Evolutionary conservation across 2,888 invertebrate species (phyloP).

Genomic region (Incurvaria masculella): DNA sequence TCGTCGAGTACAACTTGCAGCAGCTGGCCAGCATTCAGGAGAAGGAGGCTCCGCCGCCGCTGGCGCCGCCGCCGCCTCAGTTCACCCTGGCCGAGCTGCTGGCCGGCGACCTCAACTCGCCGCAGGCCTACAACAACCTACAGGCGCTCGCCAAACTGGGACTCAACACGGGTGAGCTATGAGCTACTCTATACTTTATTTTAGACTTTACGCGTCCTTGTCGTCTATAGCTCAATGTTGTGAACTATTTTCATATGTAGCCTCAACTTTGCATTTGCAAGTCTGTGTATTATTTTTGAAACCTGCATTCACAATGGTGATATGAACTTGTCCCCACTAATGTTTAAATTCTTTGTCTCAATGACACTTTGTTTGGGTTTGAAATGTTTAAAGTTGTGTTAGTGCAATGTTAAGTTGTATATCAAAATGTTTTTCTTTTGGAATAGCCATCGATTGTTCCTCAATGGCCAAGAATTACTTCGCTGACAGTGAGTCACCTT

Average conservation of each 20-base stretch:
- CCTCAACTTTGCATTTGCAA: too few species aligned
- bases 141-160: conserved; percentile 88
- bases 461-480: not conserved
- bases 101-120: conserved; percentile 65
- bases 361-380: too few species aligned
- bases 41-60: conserved; percentile 55
- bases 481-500: not conserved
- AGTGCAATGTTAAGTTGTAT: too few species aligned
- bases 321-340: too few species aligned
- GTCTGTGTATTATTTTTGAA: too few species aligned
- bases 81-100: conserved; percentile 77
- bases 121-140: conserved; percentile 82
- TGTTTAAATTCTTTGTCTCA: too few species aligned
- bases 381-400: too few species aligned
- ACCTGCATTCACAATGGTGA: too few species aligned
- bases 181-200: not conserved
- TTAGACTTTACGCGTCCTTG: not conserved
- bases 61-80: conserved; percentile 59
- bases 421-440: not conserved
- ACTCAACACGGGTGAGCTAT: conserved; percentile 59
- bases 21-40: conserved; percentile 81
- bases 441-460: not conserved
- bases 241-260: not conserved
- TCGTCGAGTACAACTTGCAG: conserved; percentile 84
- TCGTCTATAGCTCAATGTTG: not conserved